Conservation (phyloP, 2,888 invertebrate species). For the Orthosia incerta region DNA sequence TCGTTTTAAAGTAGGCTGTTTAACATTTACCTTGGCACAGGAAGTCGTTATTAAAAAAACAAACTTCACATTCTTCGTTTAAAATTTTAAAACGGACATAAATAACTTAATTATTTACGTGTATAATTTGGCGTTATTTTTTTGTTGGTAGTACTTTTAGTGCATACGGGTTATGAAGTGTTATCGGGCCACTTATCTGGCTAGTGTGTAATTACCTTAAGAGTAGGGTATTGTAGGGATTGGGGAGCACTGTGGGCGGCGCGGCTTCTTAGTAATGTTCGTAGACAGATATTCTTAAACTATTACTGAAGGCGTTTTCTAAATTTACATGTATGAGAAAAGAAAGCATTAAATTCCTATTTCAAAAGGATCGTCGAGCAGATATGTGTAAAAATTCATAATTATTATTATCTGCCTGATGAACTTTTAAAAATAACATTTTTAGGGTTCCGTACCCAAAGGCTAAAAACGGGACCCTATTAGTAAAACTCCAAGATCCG, state of each 20-base stretch:
- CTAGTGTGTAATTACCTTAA: conserved; percentile 77
- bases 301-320: background rate
- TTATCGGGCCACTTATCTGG: conserved; percentile 76
- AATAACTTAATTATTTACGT: conserved; percentile 64
- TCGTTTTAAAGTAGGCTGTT: conserved; percentile 62
- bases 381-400: too few species aligned
- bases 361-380: too few species aligned
- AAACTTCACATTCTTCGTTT: conserved; percentile 51
- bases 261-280: conserved; percentile 57
- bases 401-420: too few species aligned
- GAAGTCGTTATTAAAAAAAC: conserved; percentile 63
- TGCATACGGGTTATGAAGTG: conserved; percentile 70
- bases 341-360: background rate
- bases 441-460: too few species aligned
- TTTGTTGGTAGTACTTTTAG: conserved; percentile 53
- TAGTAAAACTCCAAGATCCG: too few species aligned
- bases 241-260: conserved; percentile 32
- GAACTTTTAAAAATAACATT: too few species aligned
- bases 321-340: background rate
- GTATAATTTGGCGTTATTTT: conserved; percentile 58
- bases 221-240: conserved; percentile 69
- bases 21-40: conserved; percentile 56
- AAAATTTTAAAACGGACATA: conserved; percentile 57
- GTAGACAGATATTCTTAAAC: conserved; percentile 59
- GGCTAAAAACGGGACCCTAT: too few species aligned